These are phyloP conservation scores for Listronotus bonariensis DNA, from an alignment of 1,140 invertebrate species.

Conservation along the genomic window DNA sequence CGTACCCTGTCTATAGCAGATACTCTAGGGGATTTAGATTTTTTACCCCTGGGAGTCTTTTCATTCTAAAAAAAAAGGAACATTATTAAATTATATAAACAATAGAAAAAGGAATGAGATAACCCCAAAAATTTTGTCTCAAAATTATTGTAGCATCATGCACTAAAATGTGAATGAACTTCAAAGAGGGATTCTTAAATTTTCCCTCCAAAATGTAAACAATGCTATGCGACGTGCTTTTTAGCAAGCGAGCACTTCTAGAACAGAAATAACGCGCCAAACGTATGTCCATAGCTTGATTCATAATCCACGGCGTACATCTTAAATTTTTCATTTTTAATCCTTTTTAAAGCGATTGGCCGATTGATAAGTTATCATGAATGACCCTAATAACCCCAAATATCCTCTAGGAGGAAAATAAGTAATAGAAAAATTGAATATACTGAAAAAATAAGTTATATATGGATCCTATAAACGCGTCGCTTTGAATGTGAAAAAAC, in stretches of 20 bases:
- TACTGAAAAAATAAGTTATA: slow-evolving; percentile 15
- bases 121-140: no score
- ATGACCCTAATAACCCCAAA: slow-evolving; percentile 7
- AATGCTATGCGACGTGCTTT: slow-evolving; percentile 39
- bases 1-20: slow-evolving; percentile 45
- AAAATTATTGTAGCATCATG: no score
- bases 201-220: slow-evolving; percentile 55
- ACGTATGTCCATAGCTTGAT: slow-evolving; percentile 39
- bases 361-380: slow-evolving; percentile 9
- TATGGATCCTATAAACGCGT: slow-evolving; percentile 10
- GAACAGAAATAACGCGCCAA: slow-evolving; percentile 28
- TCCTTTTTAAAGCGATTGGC: slow-evolving; percentile 9
- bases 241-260: slow-evolving; percentile 28
- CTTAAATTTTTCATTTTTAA: slow-evolving; percentile 38
- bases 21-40: slow-evolving; percentile 48
- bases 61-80: slow-evolving; percentile 50
- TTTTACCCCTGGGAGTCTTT: slow-evolving; percentile 48
- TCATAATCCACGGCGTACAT: slow-evolving; percentile 41
- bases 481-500: slow-evolving; percentile 43
- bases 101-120: no score
- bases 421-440: slow-evolving; percentile 11
- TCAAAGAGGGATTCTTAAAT: slow-evolving; percentile 34
- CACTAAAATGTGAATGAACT: neutral
- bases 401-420: neutral
- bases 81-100: neutral